These are phyloP conservation scores for Bombus picipes DNA, from an alignment of 1,140 invertebrate genomes.

Conservation along the genomic window DNA sequence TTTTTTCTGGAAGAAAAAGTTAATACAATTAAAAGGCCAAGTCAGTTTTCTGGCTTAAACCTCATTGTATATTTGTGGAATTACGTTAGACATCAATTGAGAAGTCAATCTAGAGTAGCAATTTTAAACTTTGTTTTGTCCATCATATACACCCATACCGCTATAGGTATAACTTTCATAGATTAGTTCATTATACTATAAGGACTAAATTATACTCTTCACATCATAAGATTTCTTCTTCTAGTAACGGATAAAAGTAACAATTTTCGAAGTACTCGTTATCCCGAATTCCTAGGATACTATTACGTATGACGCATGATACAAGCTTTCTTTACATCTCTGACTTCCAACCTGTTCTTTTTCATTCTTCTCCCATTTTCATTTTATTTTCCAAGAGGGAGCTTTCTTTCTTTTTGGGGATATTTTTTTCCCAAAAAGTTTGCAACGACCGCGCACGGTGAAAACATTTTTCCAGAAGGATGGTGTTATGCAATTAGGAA, in stretches of 20 bases:
- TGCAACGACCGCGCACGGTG: not conserved
- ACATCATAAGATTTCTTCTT: not conserved
- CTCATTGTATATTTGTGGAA: too few species aligned
- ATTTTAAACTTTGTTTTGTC: too few species aligned
- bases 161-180: not conserved
- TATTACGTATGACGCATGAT: too few species aligned
- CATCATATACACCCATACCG: too few species aligned
- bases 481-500: slow-evolving; percentile 37
- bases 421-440: not conserved
- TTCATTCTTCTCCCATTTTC: not conserved
- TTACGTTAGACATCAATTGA: too few species aligned
- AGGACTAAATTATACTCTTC: not conserved
- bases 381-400: not conserved
- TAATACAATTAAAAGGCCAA: too few species aligned
- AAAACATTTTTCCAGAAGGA: slow-evolving; percentile 28
- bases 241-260: not conserved
- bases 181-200: not conserved
- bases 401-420: not conserved
- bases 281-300: too few species aligned
- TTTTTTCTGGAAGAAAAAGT: too few species aligned
- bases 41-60: too few species aligned
- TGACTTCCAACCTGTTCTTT: not conserved
- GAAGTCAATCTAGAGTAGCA: too few species aligned
- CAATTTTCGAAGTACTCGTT: not conserved
- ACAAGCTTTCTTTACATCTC: not conserved